A percentile compares a stretch with the other conserved stretches of the same genome.
Evolutionary conservation across 1,140 invertebrate genomes (phyloP).

Genomic region (Episyrphus balteatus): DNA sequence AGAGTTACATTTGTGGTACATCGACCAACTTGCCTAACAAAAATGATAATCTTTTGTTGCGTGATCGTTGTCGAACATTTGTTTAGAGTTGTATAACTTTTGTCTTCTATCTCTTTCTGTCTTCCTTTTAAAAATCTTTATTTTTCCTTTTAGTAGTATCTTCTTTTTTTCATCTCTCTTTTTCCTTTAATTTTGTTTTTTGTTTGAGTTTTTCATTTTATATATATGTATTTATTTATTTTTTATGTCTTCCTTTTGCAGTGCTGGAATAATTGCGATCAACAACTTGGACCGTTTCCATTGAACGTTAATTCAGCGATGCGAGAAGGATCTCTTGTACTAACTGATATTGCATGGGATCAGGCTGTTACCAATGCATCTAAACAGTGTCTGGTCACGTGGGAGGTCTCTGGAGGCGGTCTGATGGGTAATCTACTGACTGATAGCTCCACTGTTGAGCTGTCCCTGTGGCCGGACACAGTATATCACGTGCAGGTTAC

Average conservation of each 20-base stretch:
- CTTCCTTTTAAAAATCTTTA: not conserved
- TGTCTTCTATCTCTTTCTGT: too few species aligned
- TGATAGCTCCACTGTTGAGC: slow-evolving; percentile 36
- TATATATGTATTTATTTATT: not conserved
- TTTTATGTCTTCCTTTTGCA: slow-evolving; percentile 5
- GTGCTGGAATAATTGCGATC: slow-evolving; percentile 15
- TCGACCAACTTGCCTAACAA: too few species aligned
- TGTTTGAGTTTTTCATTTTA: not conserved
- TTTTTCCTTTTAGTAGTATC: not conserved
- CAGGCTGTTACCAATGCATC: slow-evolving; percentile 12
- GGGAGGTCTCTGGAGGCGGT: slow-evolving; percentile 40
- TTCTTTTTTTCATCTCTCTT: not conserved
- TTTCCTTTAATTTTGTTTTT: slow-evolving; percentile 1
- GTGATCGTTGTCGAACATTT: too few species aligned
- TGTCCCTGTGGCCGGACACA: slow-evolving; percentile 40
- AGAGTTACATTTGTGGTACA: too few species aligned
- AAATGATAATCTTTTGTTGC: too few species aligned
- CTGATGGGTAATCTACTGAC: slow-evolving; percentile 41
- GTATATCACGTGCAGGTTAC: slow-evolving; percentile 36
- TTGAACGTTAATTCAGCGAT: slow-evolving; percentile 10
- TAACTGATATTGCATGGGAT: slow-evolving; percentile 15
- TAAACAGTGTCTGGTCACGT: slow-evolving; percentile 37
- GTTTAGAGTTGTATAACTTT: too few species aligned
- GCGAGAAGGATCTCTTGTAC: slow-evolving; percentile 11
- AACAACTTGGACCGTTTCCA: slow-evolving; percentile 11